These are phyloP conservation scores for Microctonus brassicae DNA, from an alignment of 2,888 invertebrate species.

Conservation along the genomic window DNA sequence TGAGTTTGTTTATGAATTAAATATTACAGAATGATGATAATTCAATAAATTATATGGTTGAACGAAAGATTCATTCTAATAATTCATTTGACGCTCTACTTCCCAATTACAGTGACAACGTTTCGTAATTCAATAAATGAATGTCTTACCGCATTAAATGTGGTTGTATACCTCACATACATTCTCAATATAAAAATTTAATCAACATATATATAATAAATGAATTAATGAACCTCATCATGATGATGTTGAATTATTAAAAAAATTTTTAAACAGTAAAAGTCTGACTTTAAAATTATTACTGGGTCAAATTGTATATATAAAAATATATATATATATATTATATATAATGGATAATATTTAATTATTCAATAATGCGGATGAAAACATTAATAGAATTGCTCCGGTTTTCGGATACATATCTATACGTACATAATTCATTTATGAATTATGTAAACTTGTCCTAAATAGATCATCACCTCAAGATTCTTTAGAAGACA, in stretches of 20 bases:
- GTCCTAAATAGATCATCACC: neutral
- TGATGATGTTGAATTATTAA: neutral
- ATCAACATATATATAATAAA: neutral
- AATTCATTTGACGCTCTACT: slow-evolving; percentile 4
- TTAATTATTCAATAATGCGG: neutral
- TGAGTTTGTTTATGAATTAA: neutral
- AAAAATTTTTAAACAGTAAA: neutral
- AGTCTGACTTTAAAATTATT: neutral
- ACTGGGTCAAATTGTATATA: neutral
- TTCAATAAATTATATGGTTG: neutral
- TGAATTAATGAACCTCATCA: neutral
- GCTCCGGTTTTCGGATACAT: neutral
- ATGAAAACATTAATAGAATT: neutral
- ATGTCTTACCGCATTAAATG: slow-evolving; percentile 7
- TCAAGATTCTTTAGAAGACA: no score
- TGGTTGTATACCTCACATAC: neutral
- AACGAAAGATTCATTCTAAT: slow-evolving; percentile 4
- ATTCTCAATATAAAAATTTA: neutral
- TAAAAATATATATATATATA: neutral
- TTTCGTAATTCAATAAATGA: slow-evolving; percentile 2
- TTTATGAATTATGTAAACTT: neutral
- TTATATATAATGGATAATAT: neutral
- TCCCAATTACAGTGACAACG: neutral
- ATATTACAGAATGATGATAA: neutral
- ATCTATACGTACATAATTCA: neutral